A percentile compares a stretch with the other conserved stretches of the same genome.
These are phyloP conservation scores for Spilarctia lutea DNA, from an alignment of 2,888 invertebrate species.

Conservation along the genomic window DNA sequence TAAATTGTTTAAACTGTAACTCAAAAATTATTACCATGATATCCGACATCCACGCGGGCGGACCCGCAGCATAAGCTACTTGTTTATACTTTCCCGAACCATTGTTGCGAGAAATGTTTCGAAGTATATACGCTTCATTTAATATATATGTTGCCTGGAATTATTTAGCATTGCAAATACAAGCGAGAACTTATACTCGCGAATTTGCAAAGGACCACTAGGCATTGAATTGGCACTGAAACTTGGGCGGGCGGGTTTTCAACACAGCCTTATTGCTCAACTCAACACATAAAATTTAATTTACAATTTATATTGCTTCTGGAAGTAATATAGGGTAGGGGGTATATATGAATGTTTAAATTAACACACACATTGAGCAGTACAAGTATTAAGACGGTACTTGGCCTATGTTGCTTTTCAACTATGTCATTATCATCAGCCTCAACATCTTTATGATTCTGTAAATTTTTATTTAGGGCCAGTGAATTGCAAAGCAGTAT, in stretches of 20 bases:
- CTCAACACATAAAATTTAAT: constrained; percentile 59
- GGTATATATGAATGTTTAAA: neutral
- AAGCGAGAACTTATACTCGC: constrained; percentile 35
- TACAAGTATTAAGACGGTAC: neutral
- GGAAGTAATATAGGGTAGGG: constrained; percentile 29
- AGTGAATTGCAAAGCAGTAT: neutral
- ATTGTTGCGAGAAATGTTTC: constrained; percentile 13
- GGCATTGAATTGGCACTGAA: constrained; percentile 42
- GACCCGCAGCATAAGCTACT: too few species aligned
- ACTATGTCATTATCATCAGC: neutral
- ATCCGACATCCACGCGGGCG: too few species aligned
- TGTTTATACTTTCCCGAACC: neutral
- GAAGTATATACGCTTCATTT: constrained; percentile 13
- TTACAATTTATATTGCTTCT: constrained; percentile 54
- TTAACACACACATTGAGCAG: neutral
- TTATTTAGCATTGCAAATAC: constrained; percentile 46
- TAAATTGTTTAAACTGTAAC: too few species aligned
- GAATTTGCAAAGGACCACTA: constrained; percentile 43
- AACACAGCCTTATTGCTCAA: constrained; percentile 59
- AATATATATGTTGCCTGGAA: constrained; percentile 32
- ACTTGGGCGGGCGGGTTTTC: constrained; percentile 49
- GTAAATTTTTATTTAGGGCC: too few species aligned
- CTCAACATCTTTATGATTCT: neutral
- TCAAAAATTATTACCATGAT: too few species aligned
- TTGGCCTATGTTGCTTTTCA: neutral